Evolutionary conservation across 2,113 vertebrate species (phyloP).

Genomic region (Hymenochirus boettgeri): DNA sequence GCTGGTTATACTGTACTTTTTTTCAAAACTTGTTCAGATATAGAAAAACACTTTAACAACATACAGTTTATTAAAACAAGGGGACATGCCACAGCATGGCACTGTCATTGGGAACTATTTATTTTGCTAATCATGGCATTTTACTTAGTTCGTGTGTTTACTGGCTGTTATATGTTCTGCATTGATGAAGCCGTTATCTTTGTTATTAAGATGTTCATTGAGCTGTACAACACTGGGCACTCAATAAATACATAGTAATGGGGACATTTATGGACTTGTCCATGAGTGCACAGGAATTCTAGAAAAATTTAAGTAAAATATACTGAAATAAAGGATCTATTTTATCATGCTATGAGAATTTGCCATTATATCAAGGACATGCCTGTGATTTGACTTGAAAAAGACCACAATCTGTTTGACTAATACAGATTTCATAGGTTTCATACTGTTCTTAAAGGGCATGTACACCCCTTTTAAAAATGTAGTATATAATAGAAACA

Average conservation of each 20-base stretch:
- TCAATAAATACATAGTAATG: constrained; percentile 38
- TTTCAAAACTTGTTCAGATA: neutral
- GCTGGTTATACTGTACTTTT: neutral
- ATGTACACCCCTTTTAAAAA: too few relatives aligned
- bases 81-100: constrained; percentile 18
- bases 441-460: too few relatives aligned
- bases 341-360: too few relatives aligned
- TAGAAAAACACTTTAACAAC: neutral
- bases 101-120: constrained; percentile 37
- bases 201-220: constrained; percentile 40
- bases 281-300: constrained; percentile 7
- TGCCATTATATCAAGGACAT: too few relatives aligned
- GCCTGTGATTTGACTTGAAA: too few relatives aligned
- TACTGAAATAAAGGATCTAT: too few relatives aligned
- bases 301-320: too few relatives aligned
- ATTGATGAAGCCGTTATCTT: constrained; percentile 38
- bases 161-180: constrained; percentile 18
- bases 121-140: constrained; percentile 40
- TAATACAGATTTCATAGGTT: too few relatives aligned
- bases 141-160: constrained; percentile 28
- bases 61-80: constrained; percentile 6
- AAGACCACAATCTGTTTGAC: too few relatives aligned
- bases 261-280: constrained; percentile 29
- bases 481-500: too few relatives aligned
- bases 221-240: constrained; percentile 30